phyloP scores from a whole-genome alignment of 2,888 invertebrate species.

The Aspidiotus rigidus region DNA sequence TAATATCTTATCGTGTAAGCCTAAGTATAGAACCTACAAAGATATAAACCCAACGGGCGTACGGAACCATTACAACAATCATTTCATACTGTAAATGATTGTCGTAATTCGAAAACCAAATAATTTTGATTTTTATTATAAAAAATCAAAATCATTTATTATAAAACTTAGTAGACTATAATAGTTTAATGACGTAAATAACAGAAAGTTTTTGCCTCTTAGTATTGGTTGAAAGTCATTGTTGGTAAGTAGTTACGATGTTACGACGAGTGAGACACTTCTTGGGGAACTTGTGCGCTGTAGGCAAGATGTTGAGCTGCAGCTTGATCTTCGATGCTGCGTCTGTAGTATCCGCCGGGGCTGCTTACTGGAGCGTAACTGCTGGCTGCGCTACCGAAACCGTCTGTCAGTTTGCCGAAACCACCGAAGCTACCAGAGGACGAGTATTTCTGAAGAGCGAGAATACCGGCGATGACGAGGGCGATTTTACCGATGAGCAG shows the following conservation, averaged over 20 bases:
- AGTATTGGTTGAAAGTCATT: slow-evolving; percentile 6
- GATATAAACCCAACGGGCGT: background rate
- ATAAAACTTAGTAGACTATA: background rate
- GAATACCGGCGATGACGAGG: slow-evolving; percentile 59
- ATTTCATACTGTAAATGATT: background rate
- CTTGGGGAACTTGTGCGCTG: slow-evolving; percentile 50
- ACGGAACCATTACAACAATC: slow-evolving; percentile 4
- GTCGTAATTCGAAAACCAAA: background rate
- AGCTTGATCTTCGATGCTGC: slow-evolving; percentile 43
- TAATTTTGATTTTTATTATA: background rate
- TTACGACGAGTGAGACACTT: slow-evolving; percentile 38
- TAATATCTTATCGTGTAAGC: background rate
- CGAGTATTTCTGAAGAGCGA: slow-evolving; percentile 60
- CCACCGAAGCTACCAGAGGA: slow-evolving; percentile 46
- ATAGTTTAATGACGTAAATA: background rate
- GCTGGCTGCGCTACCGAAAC: slow-evolving; percentile 38
- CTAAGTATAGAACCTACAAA: background rate
- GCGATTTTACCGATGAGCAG: slow-evolving; percentile 69
- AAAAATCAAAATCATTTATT: slow-evolving; percentile 4
- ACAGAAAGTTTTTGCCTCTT: background rate
- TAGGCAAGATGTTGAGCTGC: slow-evolving; percentile 64
- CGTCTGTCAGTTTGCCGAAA: slow-evolving; percentile 38
- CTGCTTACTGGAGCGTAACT: slow-evolving; percentile 41
- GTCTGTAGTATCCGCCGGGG: slow-evolving; percentile 44
- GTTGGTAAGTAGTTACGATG: background rate